Base-by-base conservation (phyloP, 2,797 vertebrate species). In the Propithecus perrieri region DNA sequence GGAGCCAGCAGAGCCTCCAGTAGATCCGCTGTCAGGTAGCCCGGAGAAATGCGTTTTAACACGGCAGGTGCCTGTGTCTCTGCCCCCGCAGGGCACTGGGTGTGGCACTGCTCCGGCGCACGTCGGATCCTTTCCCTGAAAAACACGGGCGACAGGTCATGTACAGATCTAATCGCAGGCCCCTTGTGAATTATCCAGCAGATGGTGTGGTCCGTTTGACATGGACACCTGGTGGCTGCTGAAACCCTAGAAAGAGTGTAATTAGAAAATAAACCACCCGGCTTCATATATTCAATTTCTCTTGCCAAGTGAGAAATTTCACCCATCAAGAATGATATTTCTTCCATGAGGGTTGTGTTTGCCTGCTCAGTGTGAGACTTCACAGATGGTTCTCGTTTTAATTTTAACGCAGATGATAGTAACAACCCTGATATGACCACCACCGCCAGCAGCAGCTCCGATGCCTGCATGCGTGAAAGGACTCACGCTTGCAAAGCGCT, bases 181-280 rank as follows among this genome's bases (percentile, higher is more conserved):
- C 20, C 24, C 4, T 3, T 3, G 91, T 6, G 22, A 46, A 35
- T 20, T 35, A 67, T n/a, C 0, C 3, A 83, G 85, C 69, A 95
- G 86, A 83, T 30, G 86, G 76, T 15, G 24, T 74, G 61, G 61
- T 65, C 78, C 81, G 26, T 65, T 71, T 53, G 69, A 83, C 78
- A 10, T 3, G 67, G 30, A 83, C 30, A 84, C 48, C 75, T 67
- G 76, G 53, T 30, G n/a, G 61, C 75, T 67, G 26, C 61, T n/a
- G 86, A 93, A 96, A 95, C 90, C 76, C 89, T 84, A 94, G 93
- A 85, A 67, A 90, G 63, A 48, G 55, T 18, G 2, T 43, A 79
- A 87, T 67, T 67, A 83, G 90, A 59, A 75, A 55, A 84, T 11
- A 84, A 72, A 48, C 53, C 18, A 33, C 35, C 4, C 35, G 3